Percentiles rank a stretch among this genome's conserved stretches.
phyloP scores from a whole-genome alignment of 2,113 vertebrate species.

The Monopterus albus region DNA sequence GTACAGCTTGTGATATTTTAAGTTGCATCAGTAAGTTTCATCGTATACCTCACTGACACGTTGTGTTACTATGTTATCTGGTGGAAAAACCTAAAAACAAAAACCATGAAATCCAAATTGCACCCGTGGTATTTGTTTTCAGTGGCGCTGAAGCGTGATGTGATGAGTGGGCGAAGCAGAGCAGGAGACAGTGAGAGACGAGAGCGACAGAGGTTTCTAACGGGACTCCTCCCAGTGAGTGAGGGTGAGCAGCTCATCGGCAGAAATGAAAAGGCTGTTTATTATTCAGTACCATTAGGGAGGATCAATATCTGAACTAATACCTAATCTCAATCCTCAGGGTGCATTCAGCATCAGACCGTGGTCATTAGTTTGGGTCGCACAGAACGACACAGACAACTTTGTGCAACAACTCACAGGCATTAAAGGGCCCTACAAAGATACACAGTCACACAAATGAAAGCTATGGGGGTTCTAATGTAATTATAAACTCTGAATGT shows the following conservation, averaged over 20 bases:
- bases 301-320: constrained; percentile 69
- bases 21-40: no score
- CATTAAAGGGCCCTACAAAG: neutral
- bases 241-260: constrained; percentile 32
- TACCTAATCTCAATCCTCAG: constrained; percentile 32
- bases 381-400: neutral
- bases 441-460: constrained; percentile 2
- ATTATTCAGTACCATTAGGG: constrained; percentile 55
- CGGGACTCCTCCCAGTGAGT: neutral
- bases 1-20: no score
- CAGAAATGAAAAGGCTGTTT: constrained; percentile 70
- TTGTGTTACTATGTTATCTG: neutral
- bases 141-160: no score
- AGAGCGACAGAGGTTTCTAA: constrained; percentile 1
- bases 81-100: no score
- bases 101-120: no score
- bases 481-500: constrained; percentile 56
- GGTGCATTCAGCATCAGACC: constrained; percentile 17
- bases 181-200: neutral
- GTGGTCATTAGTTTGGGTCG: constrained; percentile 32
- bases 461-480: constrained; percentile 28
- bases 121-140: no score
- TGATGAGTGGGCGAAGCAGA: neutral
- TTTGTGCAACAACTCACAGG: neutral
- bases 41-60: no score